These are phyloP conservation scores for Coreius guichenoti DNA, from an alignment of 2,797 vertebrate genomes.

Conservation along the genomic window DNA sequence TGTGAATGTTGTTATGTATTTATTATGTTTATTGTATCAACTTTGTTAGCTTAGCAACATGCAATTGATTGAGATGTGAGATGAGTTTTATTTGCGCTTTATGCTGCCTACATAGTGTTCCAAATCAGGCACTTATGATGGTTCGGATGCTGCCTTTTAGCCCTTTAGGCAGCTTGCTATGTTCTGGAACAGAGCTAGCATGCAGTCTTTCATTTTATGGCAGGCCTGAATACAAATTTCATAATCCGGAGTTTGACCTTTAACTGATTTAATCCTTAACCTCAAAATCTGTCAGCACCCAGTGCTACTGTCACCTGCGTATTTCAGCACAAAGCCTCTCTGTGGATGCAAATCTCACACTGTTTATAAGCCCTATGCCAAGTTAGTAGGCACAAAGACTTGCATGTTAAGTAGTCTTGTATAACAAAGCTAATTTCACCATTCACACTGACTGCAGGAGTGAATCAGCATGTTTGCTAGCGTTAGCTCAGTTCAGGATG, in stretches of 20 bases:
- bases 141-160: not conserved
- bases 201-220: conserved; percentile 9
- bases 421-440: conserved; percentile 29
- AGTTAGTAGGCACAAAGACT: conserved; percentile 29
- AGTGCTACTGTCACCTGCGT: not conserved
- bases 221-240: conserved; percentile 5
- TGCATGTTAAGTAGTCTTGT: conserved; percentile 34
- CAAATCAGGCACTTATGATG: not conserved
- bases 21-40: not conserved
- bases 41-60: conserved; percentile 1
- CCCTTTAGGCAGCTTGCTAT: not conserved
- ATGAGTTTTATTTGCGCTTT: not conserved
- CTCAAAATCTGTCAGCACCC: conserved; percentile 31
- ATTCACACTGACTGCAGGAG: not conserved
- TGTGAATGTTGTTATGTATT: not conserved
- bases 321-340: conserved; percentile 13
- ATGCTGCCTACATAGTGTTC: not conserved
- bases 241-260: conserved; percentile 33
- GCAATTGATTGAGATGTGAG: not conserved
- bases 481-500: not conserved
- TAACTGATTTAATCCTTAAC: conserved; percentile 24
- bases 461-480: conserved; percentile 22
- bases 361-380: not conserved
- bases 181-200: conserved; percentile 10
- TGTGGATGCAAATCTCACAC: conserved; percentile 1